Evolutionary conservation across 2,113 vertebrate species (phyloP).

Genomic region (Asarcornis scutulata): DNA sequence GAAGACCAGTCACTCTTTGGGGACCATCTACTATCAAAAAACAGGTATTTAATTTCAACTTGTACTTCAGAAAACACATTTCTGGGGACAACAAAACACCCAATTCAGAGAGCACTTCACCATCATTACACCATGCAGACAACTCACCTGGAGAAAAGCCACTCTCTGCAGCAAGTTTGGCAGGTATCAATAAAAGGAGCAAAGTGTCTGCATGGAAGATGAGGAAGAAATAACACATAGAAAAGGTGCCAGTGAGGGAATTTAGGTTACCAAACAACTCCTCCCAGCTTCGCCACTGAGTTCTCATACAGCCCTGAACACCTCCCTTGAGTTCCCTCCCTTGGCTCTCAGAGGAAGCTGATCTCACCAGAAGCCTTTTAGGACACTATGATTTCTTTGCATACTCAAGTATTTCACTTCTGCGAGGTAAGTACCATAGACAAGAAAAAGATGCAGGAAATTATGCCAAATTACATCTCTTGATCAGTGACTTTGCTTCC

Average conservation of each 20-base stretch:
- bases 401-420: neutral
- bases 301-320: neutral
- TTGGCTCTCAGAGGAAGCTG: neutral
- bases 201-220: neutral
- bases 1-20: accelerated
- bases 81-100: neutral
- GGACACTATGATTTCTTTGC: neutral
- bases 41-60: neutral
- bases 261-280: neutral
- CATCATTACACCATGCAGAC: neutral
- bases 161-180: neutral
- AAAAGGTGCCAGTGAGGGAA: neutral
- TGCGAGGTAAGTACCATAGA: neutral
- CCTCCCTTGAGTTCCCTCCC: neutral
- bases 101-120: neutral
- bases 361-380: neutral
- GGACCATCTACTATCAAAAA: neutral
- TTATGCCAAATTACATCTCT: neutral
- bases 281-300: neutral
- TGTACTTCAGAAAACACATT: neutral
- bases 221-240: neutral
- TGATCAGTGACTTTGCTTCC: neutral
- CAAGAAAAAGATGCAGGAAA: neutral
- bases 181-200: neutral
- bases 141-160: neutral